Conservation (phyloP, 1,140 invertebrate species). For the Rhopalosiphum maidis region DNA sequence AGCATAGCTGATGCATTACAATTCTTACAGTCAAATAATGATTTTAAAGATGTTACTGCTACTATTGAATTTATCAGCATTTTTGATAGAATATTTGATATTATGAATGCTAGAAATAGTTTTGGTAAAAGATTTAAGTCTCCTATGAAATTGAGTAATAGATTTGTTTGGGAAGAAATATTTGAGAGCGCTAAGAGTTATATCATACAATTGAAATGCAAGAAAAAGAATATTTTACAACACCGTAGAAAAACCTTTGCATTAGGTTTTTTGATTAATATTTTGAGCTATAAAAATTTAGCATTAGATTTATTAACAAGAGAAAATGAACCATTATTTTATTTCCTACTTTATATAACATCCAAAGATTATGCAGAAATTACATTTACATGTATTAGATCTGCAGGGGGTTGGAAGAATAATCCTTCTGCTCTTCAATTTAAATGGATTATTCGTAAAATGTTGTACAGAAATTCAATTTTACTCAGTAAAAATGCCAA, state of each 20-base stretch:
- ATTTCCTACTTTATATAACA: not conserved
- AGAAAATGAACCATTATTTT: not conserved
- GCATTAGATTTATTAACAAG: not conserved
- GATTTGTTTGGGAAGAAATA: not conserved
- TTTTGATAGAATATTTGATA: too few species aligned
- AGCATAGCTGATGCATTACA: too few species aligned
- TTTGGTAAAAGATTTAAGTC: not conserved
- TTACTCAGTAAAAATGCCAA: not conserved
- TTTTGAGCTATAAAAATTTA: not conserved
- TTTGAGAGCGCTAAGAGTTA: not conserved
- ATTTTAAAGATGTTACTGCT: too few species aligned
- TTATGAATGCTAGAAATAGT: too few species aligned
- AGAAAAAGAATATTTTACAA: not conserved
- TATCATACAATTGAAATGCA: not conserved
- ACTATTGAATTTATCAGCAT: too few species aligned
- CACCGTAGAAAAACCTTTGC: not conserved
- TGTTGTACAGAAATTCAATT: not conserved
- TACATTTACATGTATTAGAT: slow-evolving; percentile 35
- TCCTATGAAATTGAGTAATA: not conserved
- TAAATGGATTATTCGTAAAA: slow-evolving; percentile 9
- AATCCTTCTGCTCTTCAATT: slow-evolving; percentile 34
- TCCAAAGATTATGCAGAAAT: not conserved
- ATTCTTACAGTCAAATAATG: too few species aligned
- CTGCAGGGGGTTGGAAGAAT: not conserved
- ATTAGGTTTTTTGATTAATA: slow-evolving; percentile 20